phyloP scores from a whole-genome alignment of 2,888 invertebrate species.

The Diploptera punctata region DNA sequence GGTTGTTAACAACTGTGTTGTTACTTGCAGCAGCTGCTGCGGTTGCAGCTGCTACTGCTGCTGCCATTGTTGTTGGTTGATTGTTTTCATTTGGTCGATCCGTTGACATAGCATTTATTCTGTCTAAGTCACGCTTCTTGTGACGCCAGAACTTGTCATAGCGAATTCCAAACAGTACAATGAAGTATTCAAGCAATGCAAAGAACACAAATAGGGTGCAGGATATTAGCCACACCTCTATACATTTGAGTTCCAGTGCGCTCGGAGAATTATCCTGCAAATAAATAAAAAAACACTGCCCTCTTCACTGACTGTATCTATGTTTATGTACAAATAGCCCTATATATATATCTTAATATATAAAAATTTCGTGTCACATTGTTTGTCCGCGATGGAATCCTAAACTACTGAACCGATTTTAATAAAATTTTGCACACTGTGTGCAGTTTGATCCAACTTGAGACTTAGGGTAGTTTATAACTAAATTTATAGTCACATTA shows the following conservation, averaged over 20 bases:
- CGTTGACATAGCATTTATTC: constrained; percentile 22
- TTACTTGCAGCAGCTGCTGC: constrained; percentile 28
- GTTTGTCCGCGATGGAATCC: too few relatives aligned
- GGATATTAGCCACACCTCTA: constrained; percentile 70
- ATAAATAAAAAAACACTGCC: too few relatives aligned
- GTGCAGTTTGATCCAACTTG: too few relatives aligned
- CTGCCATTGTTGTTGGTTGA: constrained; percentile 48
- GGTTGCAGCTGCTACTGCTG: constrained; percentile 57
- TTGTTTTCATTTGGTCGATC: not conserved
- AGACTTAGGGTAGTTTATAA: too few relatives aligned
- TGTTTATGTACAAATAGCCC: too few relatives aligned
- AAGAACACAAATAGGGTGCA: constrained; percentile 70
- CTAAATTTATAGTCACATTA: too few relatives aligned
- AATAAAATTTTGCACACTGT: too few relatives aligned
- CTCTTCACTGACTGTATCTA: too few relatives aligned
- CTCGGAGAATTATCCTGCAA: constrained; percentile 70
- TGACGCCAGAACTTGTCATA: constrained; percentile 69
- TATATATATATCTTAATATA: too few relatives aligned
- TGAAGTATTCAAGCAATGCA: constrained; percentile 68
- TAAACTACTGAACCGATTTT: too few relatives aligned
- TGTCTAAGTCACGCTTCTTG: constrained; percentile 48
- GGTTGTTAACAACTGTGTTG: constrained; percentile 9
- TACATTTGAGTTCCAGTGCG: constrained; percentile 67
- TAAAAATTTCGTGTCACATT: too few relatives aligned
- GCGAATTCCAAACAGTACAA: constrained; percentile 68